Conservation (phyloP, 2,113 vertebrate species). For the Pluvianellus socialis region DNA sequence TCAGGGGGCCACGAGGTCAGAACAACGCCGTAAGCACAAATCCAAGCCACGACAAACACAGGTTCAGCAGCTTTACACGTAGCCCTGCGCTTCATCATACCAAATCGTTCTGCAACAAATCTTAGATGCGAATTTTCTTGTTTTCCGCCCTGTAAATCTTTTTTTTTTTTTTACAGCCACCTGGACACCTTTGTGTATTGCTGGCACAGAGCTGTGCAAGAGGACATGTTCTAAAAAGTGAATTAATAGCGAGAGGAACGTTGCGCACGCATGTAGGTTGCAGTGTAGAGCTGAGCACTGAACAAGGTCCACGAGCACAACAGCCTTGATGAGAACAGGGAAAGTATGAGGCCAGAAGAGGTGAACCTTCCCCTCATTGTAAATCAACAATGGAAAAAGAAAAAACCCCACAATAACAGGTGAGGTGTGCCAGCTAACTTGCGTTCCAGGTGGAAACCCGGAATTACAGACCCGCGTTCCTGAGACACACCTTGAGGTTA, state of each 20-base stretch:
- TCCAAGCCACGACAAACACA: not conserved
- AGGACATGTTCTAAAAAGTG: rapidly evolving
- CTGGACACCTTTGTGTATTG: not conserved
- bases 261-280: not conserved
- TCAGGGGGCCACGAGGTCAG: not conserved
- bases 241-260: not conserved
- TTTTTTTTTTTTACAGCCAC: not conserved
- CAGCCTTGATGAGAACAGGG: not conserved
- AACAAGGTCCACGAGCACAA: not conserved
- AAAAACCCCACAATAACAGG: not conserved
- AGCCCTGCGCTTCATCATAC: not conserved
- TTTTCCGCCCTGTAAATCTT: not conserved
- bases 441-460: not conserved
- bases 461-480: not conserved
- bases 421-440: not conserved
- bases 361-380: not conserved
- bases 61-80: not conserved
- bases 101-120: not conserved
- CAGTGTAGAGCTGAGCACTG: not conserved
- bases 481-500: not conserved
- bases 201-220: not conserved
- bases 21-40: not conserved
- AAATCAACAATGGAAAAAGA: not conserved
- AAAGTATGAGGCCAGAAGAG: not conserved
- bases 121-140: not conserved